Evolutionary conservation across 1,140 invertebrate species (phyloP).

Genomic region (Bombus haemorrhoidalis): DNA sequence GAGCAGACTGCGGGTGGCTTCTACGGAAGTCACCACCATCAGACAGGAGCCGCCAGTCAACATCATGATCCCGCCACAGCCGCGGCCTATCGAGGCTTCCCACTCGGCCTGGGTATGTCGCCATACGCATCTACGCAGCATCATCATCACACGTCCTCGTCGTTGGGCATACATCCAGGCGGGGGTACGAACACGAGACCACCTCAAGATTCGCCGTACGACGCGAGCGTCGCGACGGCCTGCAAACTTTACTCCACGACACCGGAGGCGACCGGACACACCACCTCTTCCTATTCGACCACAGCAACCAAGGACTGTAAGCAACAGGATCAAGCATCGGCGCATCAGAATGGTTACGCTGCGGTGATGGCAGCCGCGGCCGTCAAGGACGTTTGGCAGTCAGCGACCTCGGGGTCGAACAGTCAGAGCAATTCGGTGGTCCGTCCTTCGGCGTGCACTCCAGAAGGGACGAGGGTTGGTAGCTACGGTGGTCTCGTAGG

Average conservation of each 20-base stretch:
- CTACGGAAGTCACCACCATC: slow-evolving; percentile 94
- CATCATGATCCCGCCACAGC: slow-evolving; percentile 86
- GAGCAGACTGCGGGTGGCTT: slow-evolving; percentile 93
- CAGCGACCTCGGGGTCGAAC: slow-evolving; percentile 84
- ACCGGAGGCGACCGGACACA: slow-evolving; percentile 84
- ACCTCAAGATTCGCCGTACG: slow-evolving; percentile 93
- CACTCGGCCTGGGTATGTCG: slow-evolving; percentile 92
- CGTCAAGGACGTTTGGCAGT: slow-evolving; percentile 88
- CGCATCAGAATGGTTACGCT: slow-evolving; percentile 87
- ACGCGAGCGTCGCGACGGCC: slow-evolving; percentile 92
- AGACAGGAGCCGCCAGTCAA: slow-evolving; percentile 88
- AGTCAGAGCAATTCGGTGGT: slow-evolving; percentile 87
- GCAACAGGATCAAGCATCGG: slow-evolving; percentile 86
- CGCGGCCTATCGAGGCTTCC: slow-evolving; percentile 90
- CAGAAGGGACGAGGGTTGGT: slow-evolving; percentile 88
- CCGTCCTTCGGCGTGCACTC: slow-evolving; percentile 92
- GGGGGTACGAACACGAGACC: slow-evolving; percentile 89
- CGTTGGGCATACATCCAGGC: slow-evolving; percentile 79
- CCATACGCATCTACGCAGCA: slow-evolving; percentile 89
- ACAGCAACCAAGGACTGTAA: slow-evolving; percentile 84
- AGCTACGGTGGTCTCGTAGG: slow-evolving; percentile 87
- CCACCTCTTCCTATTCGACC: slow-evolving; percentile 85
- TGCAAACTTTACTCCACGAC: slow-evolving; percentile 92
- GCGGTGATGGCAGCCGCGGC: slow-evolving; percentile 85
- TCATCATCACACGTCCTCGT: slow-evolving; percentile 89